These are phyloP conservation scores for Drosophila infuscata DNA, from an alignment of 2,888 invertebrate genomes.

Conservation along the genomic window DNA sequence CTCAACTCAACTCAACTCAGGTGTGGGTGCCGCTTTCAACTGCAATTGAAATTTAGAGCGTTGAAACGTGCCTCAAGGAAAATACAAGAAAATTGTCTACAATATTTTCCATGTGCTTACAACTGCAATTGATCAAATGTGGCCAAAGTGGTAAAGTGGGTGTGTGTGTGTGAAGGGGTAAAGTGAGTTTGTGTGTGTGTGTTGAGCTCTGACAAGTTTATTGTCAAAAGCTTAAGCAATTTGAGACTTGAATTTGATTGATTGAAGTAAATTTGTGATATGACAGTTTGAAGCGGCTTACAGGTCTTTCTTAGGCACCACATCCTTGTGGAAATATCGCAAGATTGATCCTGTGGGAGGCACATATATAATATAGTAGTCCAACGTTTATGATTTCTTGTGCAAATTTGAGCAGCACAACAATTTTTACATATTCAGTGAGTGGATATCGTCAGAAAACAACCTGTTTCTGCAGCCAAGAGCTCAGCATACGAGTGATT, in stretches of 20 bases:
- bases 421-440: neutral
- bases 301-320: neutral
- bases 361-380: neutral
- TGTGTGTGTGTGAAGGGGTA: neutral
- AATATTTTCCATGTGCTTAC: conserved; percentile 2
- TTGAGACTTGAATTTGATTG: conserved; percentile 2
- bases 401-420: neutral
- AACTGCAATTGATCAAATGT: conserved; percentile 1
- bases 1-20: conserved; percentile 31
- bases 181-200: too few species aligned
- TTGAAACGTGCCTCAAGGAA: conserved; percentile 50
- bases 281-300: neutral
- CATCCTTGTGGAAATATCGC: neutral
- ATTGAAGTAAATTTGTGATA: conserved; percentile 4
- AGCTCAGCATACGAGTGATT: neutral
- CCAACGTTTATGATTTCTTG: too few species aligned
- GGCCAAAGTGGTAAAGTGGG: neutral
- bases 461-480: accelerated
- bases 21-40: conserved; percentile 32
- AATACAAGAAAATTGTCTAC: neutral
- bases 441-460: neutral
- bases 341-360: neutral
- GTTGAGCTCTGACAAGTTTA: neutral
- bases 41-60: conserved; percentile 72
- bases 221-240: conserved; percentile 1